Conservation (phyloP, 2,113 vertebrate genomes). For the rat (Rattus norvegicus) region DNA sequence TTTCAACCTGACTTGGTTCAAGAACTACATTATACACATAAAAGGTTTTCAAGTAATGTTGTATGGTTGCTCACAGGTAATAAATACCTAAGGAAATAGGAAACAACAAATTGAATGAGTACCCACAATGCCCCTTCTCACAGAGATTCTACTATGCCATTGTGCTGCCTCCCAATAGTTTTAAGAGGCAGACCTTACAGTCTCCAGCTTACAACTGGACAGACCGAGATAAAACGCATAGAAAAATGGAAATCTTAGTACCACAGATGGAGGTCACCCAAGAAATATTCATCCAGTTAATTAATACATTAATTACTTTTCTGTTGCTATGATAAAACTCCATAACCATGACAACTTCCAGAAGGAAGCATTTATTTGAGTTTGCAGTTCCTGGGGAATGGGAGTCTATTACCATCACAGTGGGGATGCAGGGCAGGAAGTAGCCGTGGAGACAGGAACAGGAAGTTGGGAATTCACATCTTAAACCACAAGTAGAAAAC, state of each 20-base stretch:
- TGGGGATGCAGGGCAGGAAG: too few relatives aligned
- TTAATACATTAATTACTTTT: neutral
- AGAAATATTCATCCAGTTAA: neutral
- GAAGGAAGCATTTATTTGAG: neutral
- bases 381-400: neutral
- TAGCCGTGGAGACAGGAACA: neutral
- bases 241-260: neutral
- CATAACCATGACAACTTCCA: neutral
- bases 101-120: neutral
- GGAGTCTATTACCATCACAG: neutral
- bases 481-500: neutral
- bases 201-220: constrained; percentile 4
- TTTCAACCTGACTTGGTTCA: neutral
- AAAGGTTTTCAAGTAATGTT: neutral
- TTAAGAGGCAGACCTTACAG: neutral
- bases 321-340: neutral
- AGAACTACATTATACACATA: neutral
- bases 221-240: constrained; percentile 9
- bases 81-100: neutral
- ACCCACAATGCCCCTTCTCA: neutral
- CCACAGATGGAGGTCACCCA: neutral
- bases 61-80: neutral
- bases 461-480: neutral
- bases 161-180: neutral
- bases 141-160: neutral